Percentiles rank a stretch among this genome's conserved stretches.
Conservation (phyloP, 1,140 invertebrate species). For the Drosophila aff. region DNA sequence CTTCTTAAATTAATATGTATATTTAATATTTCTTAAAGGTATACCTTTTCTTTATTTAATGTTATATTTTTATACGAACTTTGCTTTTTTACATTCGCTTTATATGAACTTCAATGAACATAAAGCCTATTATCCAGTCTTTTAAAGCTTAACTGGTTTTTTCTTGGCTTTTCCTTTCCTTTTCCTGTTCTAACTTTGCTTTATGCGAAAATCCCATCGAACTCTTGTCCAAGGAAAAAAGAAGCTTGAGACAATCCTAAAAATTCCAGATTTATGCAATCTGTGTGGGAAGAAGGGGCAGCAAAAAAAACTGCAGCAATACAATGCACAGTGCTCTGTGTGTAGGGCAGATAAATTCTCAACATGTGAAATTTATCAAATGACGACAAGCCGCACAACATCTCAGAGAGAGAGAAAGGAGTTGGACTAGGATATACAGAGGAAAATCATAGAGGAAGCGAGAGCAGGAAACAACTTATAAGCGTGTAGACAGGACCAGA, state of each 20-base stretch:
- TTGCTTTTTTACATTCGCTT: neutral
- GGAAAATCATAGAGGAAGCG: conserved; percentile 12
- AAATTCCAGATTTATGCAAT: conserved; percentile 62
- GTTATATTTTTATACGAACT: neutral
- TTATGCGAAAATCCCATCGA: conserved; percentile 36
- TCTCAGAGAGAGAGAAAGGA: neutral
- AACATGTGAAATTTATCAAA: conserved; percentile 80
- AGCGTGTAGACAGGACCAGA: conserved; percentile 78
- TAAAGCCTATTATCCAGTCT: neutral
- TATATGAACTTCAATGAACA: neutral
- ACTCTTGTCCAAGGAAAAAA: conserved; percentile 5
- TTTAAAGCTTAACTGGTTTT: neutral
- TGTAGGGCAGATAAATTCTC: conserved; percentile 66
- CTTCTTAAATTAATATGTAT: neutral
- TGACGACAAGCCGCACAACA: conserved; percentile 62
- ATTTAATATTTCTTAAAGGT: too few relatives aligned
- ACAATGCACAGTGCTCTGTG: conserved; percentile 3
- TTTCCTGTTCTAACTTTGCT: neutral
- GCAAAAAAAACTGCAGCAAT: conserved; percentile 18
- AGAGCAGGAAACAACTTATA: conserved; percentile 76
- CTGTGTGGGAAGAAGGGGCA: conserved; percentile 4
- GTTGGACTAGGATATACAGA: neutral
- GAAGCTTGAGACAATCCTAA: conserved; percentile 17
- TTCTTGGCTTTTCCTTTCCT: neutral
- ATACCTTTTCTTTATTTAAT: neutral